A percentile compares a stretch with the other conserved stretches of the same genome.
Evolutionary conservation across 2,797 vertebrate genomes (phyloP).

Genomic region (Peromyscus eremicus): DNA sequence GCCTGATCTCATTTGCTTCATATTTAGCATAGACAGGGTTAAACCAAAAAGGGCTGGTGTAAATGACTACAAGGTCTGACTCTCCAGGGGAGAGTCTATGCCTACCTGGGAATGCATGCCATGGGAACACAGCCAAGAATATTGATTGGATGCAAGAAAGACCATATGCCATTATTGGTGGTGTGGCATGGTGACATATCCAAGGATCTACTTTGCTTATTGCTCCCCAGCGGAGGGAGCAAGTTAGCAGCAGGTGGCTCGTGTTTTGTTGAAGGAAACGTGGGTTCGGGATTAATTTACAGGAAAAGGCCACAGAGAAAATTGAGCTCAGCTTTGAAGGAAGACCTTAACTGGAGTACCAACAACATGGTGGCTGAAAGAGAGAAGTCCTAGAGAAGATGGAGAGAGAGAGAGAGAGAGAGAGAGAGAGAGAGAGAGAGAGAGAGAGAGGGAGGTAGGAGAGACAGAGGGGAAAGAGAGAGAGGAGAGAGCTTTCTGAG

Average conservation of each 20-base stretch:
- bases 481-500: not conserved
- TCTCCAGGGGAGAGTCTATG: not conserved
- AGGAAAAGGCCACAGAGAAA: not conserved
- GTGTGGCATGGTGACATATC: not conserved
- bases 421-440: too few species aligned
- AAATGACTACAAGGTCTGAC: not conserved
- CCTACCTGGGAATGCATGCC: not conserved
- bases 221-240: not conserved
- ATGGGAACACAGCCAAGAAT: not conserved
- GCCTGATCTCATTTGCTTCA: not conserved
- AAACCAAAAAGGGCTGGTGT: not conserved
- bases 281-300: not conserved
- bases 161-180: fast-evolving
- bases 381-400: not conserved
- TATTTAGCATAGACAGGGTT: not conserved
- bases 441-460: too few species aligned
- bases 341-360: not conserved
- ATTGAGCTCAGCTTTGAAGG: not conserved
- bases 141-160: not conserved
- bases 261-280: not conserved
- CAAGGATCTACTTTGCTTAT: not conserved
- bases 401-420: not conserved
- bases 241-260: not conserved
- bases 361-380: not conserved
- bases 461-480: too few species aligned